Conservation (phyloP, 2,113 vertebrate species). For the Sylvia atricapilla region DNA sequence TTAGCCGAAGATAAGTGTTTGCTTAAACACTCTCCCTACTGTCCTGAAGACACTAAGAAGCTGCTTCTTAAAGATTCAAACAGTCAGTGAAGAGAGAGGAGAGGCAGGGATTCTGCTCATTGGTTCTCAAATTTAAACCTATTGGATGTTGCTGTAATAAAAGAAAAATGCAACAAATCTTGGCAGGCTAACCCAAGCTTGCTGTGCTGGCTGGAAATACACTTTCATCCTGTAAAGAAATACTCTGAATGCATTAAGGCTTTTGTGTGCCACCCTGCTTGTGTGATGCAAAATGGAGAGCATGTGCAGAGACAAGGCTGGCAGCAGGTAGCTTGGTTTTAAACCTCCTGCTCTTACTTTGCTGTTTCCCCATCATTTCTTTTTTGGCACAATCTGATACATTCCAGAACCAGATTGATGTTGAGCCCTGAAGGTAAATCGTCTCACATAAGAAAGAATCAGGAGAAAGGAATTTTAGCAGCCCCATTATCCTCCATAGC, state of each 20-base stretch:
- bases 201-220: not conserved
- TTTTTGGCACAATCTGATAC: not conserved
- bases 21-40: not conserved
- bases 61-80: not conserved
- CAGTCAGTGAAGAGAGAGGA: not conserved
- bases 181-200: not conserved
- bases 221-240: not conserved
- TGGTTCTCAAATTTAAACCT: slow-evolving; percentile 23
- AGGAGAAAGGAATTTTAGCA: not conserved
- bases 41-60: not conserved
- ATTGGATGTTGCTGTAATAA: slow-evolving; percentile 16
- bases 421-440: not conserved
- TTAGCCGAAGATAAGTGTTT: not conserved
- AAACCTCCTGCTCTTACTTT: not conserved
- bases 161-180: slow-evolving; percentile 11
- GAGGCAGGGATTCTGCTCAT: not conserved
- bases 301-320: accelerated
- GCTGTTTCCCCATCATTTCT: not conserved
- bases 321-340: not conserved
- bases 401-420: not conserved
- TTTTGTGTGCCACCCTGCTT: not conserved
- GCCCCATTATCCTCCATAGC: not conserved
- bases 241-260: not conserved
- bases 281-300: not conserved
- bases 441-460: not conserved